Percentiles rank a stretch among this genome's conserved stretches.
phyloP scores from a whole-genome alignment of 2,888 invertebrate species.

The Coenonympha arcania region DNA sequence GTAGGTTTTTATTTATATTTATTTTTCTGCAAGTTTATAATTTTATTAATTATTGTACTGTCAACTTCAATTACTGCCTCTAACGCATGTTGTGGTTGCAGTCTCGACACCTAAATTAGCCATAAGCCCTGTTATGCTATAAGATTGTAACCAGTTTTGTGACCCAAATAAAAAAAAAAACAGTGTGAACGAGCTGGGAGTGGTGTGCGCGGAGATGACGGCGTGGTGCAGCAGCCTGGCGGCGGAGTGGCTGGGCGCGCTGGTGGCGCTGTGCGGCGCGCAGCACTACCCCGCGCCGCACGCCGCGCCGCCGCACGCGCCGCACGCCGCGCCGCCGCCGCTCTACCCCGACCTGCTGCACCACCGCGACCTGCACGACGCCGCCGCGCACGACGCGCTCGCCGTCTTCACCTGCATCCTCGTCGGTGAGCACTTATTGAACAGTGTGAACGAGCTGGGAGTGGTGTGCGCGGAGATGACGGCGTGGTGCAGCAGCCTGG shows the following conservation, averaged over 20 bases:
- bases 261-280: constrained; percentile 92
- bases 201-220: constrained; percentile 97
- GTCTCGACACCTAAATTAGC: too few relatives aligned
- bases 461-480: constrained; percentile 97
- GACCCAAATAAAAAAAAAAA: too few relatives aligned
- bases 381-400: constrained; percentile 93
- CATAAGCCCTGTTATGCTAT: too few relatives aligned
- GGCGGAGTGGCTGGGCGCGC: constrained; percentile 96
- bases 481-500: constrained; percentile 93
- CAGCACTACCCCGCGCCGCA: constrained; percentile 79
- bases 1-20: too few relatives aligned
- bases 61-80: too few relatives aligned
- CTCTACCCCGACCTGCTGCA: constrained; percentile 92
- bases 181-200: constrained; percentile 92
- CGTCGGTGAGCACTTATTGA: constrained; percentile 70
- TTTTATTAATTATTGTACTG: too few relatives aligned
- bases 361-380: constrained; percentile 91
- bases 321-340: constrained; percentile 71
- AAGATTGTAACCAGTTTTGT: too few relatives aligned
- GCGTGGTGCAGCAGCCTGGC: constrained; percentile 94
- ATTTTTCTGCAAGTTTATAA: too few relatives aligned
- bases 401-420: constrained; percentile 96
- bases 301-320: too few relatives aligned
- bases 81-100: too few relatives aligned
- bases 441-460: constrained; percentile 91